Evolutionary conservation across 2,888 invertebrate species (phyloP).

Genomic region (Agonopterix alstromeriana): DNA sequence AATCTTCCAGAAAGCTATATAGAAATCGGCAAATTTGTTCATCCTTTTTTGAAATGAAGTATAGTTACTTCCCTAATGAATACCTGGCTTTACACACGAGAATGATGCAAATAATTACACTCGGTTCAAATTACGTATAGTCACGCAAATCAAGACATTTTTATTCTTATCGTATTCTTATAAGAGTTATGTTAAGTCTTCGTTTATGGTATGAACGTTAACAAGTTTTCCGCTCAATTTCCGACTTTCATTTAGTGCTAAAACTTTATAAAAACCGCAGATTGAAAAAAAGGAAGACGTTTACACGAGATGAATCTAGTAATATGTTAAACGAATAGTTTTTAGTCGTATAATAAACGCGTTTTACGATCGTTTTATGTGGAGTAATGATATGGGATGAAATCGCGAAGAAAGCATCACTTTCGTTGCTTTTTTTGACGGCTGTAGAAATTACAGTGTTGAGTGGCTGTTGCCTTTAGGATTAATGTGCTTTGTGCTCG

Average conservation of each 20-base stretch:
- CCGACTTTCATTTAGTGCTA: conserved; percentile 49
- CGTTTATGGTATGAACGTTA: conserved; percentile 4
- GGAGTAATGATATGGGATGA: background rate
- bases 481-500: too few relatives aligned
- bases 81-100: too few relatives aligned
- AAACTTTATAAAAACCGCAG: conserved; percentile 23
- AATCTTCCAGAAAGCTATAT: too few relatives aligned
- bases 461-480: too few relatives aligned
- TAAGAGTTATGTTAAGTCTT: background rate
- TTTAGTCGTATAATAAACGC: conserved; percentile 1
- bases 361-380: conserved; percentile 2
- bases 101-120: too few relatives aligned
- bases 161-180: too few relatives aligned
- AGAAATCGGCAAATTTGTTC: too few relatives aligned
- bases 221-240: conserved; percentile 38
- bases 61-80: too few relatives aligned
- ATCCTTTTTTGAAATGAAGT: too few relatives aligned
- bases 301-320: conserved; percentile 10
- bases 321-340: conserved; percentile 1
- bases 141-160: too few relatives aligned
- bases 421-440: background rate
- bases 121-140: too few relatives aligned
- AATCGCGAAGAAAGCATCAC: conserved; percentile 1
- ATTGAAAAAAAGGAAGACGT: background rate
- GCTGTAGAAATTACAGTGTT: background rate